These are phyloP conservation scores for Corella eumyota DNA, from an alignment of 23 tunicate genomes.

Conservation along the genomic window DNA sequence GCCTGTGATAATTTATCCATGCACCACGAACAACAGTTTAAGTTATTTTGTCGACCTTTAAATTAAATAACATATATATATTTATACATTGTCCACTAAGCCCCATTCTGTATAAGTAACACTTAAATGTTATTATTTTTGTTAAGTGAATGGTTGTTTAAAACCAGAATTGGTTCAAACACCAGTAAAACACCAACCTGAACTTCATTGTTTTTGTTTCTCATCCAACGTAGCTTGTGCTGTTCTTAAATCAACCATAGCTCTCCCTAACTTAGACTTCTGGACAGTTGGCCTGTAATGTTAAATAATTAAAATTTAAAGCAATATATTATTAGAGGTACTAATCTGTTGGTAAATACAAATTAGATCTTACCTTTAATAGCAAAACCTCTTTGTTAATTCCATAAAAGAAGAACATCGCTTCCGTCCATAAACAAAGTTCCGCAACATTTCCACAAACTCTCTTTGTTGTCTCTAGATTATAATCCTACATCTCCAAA, in stretches of 20 bases:
- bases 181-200: slow-evolving; percentile 41
- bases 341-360: no score
- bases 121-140: no score
- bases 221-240: slow-evolving; percentile 72
- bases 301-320: no score
- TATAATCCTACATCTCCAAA: slow-evolving; percentile 73
- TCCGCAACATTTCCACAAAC: slow-evolving; percentile 80
- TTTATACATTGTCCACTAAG: no score
- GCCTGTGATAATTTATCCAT: no score
- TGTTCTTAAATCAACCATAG: slow-evolving; percentile 40
- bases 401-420: slow-evolving; percentile 60
- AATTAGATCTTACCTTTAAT: slow-evolving; percentile 50
- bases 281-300: slow-evolving; percentile 60
- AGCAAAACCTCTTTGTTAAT: slow-evolving; percentile 79
- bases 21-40: no score
- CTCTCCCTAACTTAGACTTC: slow-evolving; percentile 41
- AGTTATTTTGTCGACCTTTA: no score
- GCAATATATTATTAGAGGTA: no score
- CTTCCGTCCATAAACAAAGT: slow-evolving; percentile 72
- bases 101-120: no score
- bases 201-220: slow-evolving; percentile 65
- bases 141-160: no score
- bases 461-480: slow-evolving; percentile 67
- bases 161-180: no score
- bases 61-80: no score